Evolutionary conservation across 2,113 vertebrate species (phyloP).

Genomic region (Ivindomyrus marchei): DNA sequence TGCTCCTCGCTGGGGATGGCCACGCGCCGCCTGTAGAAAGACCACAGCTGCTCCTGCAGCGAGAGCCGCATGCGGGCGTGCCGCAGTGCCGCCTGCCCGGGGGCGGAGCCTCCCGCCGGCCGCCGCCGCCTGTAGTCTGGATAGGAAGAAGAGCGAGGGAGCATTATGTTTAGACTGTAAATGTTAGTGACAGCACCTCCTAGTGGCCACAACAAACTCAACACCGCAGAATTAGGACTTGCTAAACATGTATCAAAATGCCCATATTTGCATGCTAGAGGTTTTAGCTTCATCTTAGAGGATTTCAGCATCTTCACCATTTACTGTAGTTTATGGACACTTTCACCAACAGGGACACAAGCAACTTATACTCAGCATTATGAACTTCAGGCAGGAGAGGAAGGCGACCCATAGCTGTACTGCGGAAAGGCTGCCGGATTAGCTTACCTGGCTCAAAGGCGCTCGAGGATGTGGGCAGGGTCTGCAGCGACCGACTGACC

Average conservation of each 20-base stretch:
- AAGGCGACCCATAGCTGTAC: not conserved
- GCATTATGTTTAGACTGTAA: not conserved
- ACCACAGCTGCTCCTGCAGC: conserved; percentile 84
- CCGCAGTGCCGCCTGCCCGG: conserved; percentile 68
- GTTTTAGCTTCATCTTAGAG: not conserved
- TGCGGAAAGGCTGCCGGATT: not conserved
- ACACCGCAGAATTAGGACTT: not conserved
- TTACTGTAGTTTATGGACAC: not conserved
- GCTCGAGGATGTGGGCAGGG: conserved; percentile 76
- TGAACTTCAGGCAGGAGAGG: not conserved
- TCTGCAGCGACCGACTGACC: conserved; percentile 86
- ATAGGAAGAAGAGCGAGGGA: not conserved
- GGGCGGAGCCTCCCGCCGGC: conserved; percentile 39
- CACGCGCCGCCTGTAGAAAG: conserved; percentile 75
- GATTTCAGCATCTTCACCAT: not conserved
- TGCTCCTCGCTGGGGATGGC: conserved; percentile 81
- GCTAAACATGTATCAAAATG: not conserved
- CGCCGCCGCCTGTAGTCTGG: conserved; percentile 53
- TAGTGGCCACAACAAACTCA: not conserved
- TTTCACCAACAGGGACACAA: not conserved
- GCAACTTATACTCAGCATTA: not conserved
- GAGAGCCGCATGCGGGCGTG: conserved; percentile 83
- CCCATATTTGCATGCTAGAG: not conserved
- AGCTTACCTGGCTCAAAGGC: conserved; percentile 60
- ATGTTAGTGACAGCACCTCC: not conserved